These are phyloP conservation scores for Cybosia mesomella DNA, from an alignment of 2,888 invertebrate species.

Conservation along the genomic window DNA sequence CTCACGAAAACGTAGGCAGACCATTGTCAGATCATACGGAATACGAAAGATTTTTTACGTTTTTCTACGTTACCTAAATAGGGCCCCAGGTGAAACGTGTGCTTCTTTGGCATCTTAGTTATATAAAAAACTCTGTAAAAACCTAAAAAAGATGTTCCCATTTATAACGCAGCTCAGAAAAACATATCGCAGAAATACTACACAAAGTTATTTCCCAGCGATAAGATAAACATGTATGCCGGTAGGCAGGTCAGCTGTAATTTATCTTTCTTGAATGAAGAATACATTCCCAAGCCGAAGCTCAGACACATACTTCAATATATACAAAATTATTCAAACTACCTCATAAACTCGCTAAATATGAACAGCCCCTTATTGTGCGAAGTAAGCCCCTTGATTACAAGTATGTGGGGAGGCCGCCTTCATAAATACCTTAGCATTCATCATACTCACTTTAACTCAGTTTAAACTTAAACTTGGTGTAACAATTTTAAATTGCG, in stretches of 20 bases:
- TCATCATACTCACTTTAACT: slow-evolving; percentile 66
- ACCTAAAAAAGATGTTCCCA: not conserved
- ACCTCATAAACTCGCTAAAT: not conserved
- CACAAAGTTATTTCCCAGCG: not conserved
- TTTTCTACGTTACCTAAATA: too few species aligned
- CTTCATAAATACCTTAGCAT: slow-evolving; percentile 61
- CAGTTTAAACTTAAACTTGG: slow-evolving; percentile 63
- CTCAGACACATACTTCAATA: not conserved
- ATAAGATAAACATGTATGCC: not conserved
- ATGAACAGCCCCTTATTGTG: slow-evolving; percentile 18
- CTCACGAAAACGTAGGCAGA: too few species aligned
- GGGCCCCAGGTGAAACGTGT: too few species aligned
- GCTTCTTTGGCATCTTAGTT: not conserved
- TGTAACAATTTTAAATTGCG: slow-evolving; percentile 69
- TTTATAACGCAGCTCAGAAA: not conserved
- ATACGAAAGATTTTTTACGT: too few species aligned
- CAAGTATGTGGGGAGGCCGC: slow-evolving; percentile 17
- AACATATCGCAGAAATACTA: not conserved
- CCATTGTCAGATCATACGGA: too few species aligned
- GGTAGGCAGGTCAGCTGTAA: not conserved
- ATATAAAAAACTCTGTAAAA: too few species aligned
- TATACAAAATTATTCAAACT: slow-evolving; percentile 1
- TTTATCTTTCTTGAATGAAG: not conserved
- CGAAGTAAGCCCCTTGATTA: slow-evolving; percentile 33
- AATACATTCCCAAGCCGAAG: not conserved